Base-by-base conservation (phyloP, 2,888 invertebrate genomes). In the Venusia cambrica region DNA sequence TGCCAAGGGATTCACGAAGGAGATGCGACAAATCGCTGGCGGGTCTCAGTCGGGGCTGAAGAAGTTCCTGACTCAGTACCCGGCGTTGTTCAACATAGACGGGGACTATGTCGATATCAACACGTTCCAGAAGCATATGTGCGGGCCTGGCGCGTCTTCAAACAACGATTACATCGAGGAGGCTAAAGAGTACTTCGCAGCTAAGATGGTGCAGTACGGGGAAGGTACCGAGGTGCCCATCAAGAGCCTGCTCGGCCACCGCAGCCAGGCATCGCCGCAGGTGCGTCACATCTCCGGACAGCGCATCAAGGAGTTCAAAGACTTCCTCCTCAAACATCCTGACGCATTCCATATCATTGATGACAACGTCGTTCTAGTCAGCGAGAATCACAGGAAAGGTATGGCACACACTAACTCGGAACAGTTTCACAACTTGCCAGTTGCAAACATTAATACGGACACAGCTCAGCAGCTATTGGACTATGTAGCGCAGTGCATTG, bases 1-100 rank as follows among this genome's bases (percentile, higher is more conserved):
- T 65, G 98, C 98, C 57, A 97, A 98, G 81, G 98, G 97, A 56
- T 99, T 99, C 85, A 98, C 99, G 10, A 96, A 97, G 88, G 99
- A 99, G 89, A 99, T 99, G 98, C 90, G 97, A 59, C 97, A 97
- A 81, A 95, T 96, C 57, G 95, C 95, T 62, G 95, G 98, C 53
- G 97, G 97, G 58, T 97, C 97, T 56, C 98, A 98, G 84, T 96
- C 96, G 60, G 97, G 99, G 36, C 90, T 99, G 41, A 97, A 97
- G 81, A 98, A 98, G 84, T 99, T 99, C 87, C 91, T 99, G 66
- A 90, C 93, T 35, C 97, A 98, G 77, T 98, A 98, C 90, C 99
- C 99, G 58, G 94, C 97, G 46, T 90, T 99, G 66, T 99, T 99
- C 89, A 91, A 92, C 57, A 94, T 99, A 63, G 95, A 97, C 73